Conservation (phyloP, 2,797 vertebrate genomes). For the Myotis pilosus region DNA sequence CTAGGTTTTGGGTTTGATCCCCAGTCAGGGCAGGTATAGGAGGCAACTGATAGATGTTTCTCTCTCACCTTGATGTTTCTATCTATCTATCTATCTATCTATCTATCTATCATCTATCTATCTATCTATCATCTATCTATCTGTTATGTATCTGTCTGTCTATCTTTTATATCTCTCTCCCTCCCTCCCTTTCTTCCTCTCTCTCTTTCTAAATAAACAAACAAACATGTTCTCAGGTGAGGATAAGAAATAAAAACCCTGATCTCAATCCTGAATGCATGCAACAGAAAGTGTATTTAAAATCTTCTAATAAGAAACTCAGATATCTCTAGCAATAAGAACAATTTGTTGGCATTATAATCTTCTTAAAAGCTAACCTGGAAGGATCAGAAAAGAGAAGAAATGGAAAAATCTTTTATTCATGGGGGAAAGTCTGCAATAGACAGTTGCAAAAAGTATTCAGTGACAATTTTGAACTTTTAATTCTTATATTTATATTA, state of each 20-base stretch:
- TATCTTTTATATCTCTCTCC: too few species aligned
- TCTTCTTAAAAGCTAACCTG: constrained; percentile 29
- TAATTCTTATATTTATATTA: neutral
- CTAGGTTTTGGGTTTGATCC: too few species aligned
- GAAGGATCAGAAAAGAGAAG: neutral
- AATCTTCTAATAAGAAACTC: neutral
- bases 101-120: too few species aligned
- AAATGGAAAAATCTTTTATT: neutral
- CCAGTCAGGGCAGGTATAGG: neutral
- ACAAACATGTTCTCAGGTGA: neutral
- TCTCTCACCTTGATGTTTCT: neutral
- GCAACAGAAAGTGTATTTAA: constrained; percentile 5
- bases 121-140: too few species aligned
- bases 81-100: too few species aligned
- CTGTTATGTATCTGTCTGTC: too few species aligned
- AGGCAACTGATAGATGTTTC: neutral
- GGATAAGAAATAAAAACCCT: neutral
- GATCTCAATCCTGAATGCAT: neutral
- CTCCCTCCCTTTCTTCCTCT: neutral
- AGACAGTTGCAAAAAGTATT: neutral
- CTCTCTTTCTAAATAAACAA: neutral
- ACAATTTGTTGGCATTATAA: neutral
- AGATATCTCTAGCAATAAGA: neutral
- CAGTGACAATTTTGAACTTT: constrained; percentile 10
- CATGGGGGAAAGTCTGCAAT: neutral